These are phyloP conservation scores for Drosophila prosaltans DNA, from an alignment of 1,140 invertebrate species.

Conservation along the genomic window DNA sequence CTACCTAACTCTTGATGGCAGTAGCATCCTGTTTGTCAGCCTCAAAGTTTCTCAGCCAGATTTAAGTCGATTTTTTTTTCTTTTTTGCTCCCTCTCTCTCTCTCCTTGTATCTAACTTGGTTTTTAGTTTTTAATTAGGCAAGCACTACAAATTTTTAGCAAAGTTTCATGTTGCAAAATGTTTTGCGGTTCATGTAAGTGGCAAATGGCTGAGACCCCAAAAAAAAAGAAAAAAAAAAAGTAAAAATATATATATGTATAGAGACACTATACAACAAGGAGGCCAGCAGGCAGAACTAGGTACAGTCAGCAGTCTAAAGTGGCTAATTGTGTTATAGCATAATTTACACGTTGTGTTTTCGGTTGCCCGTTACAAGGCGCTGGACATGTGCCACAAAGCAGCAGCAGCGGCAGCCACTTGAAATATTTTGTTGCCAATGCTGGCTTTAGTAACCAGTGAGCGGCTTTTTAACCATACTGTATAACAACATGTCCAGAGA, in stretches of 20 bases:
- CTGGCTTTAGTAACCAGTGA: neutral
- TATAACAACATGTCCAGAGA: slow-evolving; percentile 20
- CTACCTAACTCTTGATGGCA: slow-evolving; percentile 1
- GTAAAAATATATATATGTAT: no score
- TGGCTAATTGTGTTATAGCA: slow-evolving; percentile 81
- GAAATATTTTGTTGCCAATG: slow-evolving; percentile 54
- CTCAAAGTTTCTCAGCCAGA: slow-evolving; percentile 53
- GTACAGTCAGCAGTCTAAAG: slow-evolving; percentile 70
- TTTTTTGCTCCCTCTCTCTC: slow-evolving; percentile 17
- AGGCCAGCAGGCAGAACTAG: slow-evolving; percentile 36
- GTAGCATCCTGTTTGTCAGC: slow-evolving; percentile 76
- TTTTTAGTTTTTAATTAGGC: slow-evolving; percentile 72
- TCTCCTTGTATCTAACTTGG: neutral
- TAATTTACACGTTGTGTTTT: slow-evolving; percentile 81
- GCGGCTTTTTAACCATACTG: slow-evolving; percentile 31
- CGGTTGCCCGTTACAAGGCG: slow-evolving; percentile 70
- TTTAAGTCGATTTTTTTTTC: slow-evolving; percentile 28
- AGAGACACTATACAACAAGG: slow-evolving; percentile 31
- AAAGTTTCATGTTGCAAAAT: slow-evolving; percentile 78
- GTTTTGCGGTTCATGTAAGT: slow-evolving; percentile 69
- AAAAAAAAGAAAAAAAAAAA: slow-evolving; percentile 25
- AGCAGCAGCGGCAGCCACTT: slow-evolving; percentile 47
- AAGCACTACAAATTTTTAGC: slow-evolving; percentile 71
- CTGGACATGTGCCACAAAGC: slow-evolving; percentile 67
- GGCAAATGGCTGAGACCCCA: slow-evolving; percentile 58